These are phyloP conservation scores for Sylvilagus floridanus DNA, from an alignment of 2,797 vertebrate species.

Conservation along the genomic window DNA sequence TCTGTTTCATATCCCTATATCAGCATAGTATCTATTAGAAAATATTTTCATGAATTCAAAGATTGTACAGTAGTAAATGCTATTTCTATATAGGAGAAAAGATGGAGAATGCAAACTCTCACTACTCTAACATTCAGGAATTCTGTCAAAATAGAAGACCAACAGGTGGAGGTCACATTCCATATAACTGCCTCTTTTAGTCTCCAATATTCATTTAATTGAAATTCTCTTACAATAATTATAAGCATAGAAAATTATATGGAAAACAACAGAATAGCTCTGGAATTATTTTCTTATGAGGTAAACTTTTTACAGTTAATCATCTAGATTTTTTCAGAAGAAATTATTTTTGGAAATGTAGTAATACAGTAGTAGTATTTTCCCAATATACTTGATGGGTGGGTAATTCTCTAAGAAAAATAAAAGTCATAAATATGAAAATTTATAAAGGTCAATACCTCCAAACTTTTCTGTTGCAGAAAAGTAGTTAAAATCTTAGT, in stretches of 20 bases:
- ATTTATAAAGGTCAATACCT: constrained; percentile 82
- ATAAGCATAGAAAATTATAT: constrained; percentile 26
- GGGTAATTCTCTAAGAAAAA: constrained; percentile 74
- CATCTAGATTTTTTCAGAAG: constrained; percentile 28
- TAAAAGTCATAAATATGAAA: constrained; percentile 76
- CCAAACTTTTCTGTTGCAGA: constrained; percentile 84
- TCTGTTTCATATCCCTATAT: neutral
- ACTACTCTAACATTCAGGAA: neutral
- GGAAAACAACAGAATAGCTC: constrained; percentile 22
- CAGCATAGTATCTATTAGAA: neutral
- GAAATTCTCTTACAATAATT: constrained; percentile 5
- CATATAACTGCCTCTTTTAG: neutral
- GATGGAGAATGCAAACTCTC: neutral
- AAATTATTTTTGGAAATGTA: constrained; percentile 53
- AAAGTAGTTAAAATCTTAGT: constrained; percentile 90
- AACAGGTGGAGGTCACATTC: too few relatives aligned
- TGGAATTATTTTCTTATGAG: constrained; percentile 58
- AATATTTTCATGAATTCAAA: neutral
- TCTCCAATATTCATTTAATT: constrained; percentile 5
- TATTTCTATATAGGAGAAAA: neutral
- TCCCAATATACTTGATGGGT: constrained; percentile 74
- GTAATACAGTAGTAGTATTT: constrained; percentile 70
- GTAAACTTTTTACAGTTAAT: constrained; percentile 38
- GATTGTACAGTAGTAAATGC: neutral
- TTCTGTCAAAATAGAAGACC: neutral